Evolutionary conservation across 2,888 invertebrate genomes (phyloP), one percentile per base, ranked within the genome.

Genomic region (Drosophila picticornis): DNA sequence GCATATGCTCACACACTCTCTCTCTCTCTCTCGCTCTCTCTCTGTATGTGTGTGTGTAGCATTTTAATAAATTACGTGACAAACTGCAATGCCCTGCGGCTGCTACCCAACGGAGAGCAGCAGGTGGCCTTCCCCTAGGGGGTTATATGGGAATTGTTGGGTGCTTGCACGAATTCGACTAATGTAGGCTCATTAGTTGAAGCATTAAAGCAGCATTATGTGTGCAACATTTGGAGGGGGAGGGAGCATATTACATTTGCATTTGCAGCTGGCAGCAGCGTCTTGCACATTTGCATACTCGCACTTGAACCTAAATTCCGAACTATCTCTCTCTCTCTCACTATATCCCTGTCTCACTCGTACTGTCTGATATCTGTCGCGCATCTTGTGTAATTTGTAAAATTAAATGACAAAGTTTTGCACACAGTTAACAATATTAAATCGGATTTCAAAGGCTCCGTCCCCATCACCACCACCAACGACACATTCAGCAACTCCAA

Each of bases 61-160:
- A 84, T 87, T 87, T 90, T 90, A 88, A 88, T 88, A 90, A 88
- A 88, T 88, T 88, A 88, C 88, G 88, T 88, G 88, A 90, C 88
- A 90, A 88, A 87, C 87, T 87, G 88, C 84, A 86, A 51, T 65
- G 69, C 64, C 74, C 77, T 83, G 77, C 73, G 75, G 64, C 70
- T 60, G 71, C 69, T 64, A 48, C 52, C 61, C 51, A 31, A 34
- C 34, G 46, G 29, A 55, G 60, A 74, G 78, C 85, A 87, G 88
- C 83, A 81, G 90, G 83, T 75, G 85, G 75, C 78, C 43, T 72
- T 50, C 56, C 66, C 46, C 27, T n/a, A 16, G 27, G 13, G 53
- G 57, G 52, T 27, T 74, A 70, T 80, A 75, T 4, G 25, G 25
- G 7, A 16, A 7, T 25, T 25, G 46, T 16, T 46, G 25, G 46